Evolutionary conservation across 2,888 invertebrate genomes (phyloP).

Genomic region (Chrysolina americana): DNA sequence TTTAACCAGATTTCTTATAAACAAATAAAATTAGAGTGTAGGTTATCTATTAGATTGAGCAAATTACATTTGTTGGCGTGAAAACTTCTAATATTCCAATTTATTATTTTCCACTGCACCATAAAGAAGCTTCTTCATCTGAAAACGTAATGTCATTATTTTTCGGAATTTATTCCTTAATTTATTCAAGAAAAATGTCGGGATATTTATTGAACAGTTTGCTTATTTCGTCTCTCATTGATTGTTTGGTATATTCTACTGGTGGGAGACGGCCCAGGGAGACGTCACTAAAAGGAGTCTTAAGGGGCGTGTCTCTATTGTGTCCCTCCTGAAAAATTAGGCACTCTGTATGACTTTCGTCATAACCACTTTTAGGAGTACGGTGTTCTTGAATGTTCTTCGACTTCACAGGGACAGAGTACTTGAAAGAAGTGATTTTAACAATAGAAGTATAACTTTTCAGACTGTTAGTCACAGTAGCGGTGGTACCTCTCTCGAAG

Average conservation of each 20-base stretch:
- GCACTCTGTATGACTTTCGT: background rate
- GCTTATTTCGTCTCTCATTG: background rate
- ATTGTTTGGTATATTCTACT: background rate
- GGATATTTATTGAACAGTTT: background rate
- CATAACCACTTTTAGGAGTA: background rate
- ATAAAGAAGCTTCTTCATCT: too few relatives aligned
- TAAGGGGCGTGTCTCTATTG: background rate
- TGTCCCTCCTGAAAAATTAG: background rate
- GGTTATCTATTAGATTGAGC: background rate
- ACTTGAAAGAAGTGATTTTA: too few relatives aligned
- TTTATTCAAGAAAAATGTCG: background rate
- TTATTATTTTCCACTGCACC: background rate
- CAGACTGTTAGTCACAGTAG: too few relatives aligned
- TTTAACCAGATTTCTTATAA: background rate
- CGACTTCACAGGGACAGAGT: too few relatives aligned
- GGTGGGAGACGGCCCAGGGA: background rate
- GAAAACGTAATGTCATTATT: background rate
- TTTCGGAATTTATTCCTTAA: background rate
- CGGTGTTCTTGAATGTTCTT: background rate
- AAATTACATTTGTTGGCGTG: background rate
- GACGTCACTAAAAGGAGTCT: background rate
- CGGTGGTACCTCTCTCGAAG: too few relatives aligned
- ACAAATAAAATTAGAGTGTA: background rate
- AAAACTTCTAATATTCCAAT: constrained; percentile 18
- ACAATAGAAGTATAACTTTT: too few relatives aligned